phyloP scores from a whole-genome alignment of 2,888 invertebrate species.

The Heterodera filipjevi region DNA sequence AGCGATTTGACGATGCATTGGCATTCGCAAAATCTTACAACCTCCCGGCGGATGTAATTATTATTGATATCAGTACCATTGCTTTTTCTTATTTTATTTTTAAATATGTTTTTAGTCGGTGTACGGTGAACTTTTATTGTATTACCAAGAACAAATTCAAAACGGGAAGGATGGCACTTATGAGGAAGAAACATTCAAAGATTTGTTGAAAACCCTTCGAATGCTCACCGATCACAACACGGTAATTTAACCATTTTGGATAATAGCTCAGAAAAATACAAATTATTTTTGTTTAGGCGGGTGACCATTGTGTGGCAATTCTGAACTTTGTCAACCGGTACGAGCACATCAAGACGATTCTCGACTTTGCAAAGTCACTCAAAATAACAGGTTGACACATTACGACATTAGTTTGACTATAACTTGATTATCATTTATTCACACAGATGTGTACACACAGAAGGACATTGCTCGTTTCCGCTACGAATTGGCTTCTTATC shows the following conservation, averaged over 20 bases:
- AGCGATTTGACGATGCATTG: constrained; percentile 32
- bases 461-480: constrained; percentile 30
- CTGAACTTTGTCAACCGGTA: constrained; percentile 29
- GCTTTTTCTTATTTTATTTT: constrained; percentile 17
- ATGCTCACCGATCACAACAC: constrained; percentile 29
- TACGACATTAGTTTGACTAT: neutral
- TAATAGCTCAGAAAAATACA: neutral
- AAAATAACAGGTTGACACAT: constrained; percentile 29
- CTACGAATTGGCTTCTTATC: constrained; percentile 34
- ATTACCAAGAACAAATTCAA: constrained; percentile 32
- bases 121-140: constrained; percentile 28
- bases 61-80: too few species aligned
- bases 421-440: too few species aligned
- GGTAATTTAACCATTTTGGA: constrained; percentile 13
- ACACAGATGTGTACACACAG: constrained; percentile 29
- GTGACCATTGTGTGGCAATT: constrained; percentile 31
- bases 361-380: constrained; percentile 26
- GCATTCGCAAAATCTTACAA: constrained; percentile 31
- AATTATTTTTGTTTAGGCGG: constrained; percentile 23
- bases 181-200: constrained; percentile 24
- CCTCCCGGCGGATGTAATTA: constrained; percentile 26
- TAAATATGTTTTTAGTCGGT: constrained; percentile 31
- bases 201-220: constrained; percentile 22
- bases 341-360: constrained; percentile 30
- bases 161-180: constrained; percentile 26